Evolutionary conservation across 2,113 vertebrate species (phyloP).

Genomic region (Grammomys surdaster): DNA sequence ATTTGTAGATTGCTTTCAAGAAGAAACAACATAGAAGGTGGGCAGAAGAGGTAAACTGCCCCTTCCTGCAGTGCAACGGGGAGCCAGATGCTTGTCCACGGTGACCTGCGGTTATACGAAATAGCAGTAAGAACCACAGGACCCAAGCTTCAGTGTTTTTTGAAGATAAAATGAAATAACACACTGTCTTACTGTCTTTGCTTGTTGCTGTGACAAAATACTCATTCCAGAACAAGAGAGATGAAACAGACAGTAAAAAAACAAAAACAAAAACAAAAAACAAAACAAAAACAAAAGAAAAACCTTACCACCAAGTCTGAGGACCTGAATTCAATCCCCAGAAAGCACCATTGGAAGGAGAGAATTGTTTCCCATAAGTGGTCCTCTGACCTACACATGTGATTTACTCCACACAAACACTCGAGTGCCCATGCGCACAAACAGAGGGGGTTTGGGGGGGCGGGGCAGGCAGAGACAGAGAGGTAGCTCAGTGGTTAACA

Average conservation of each 20-base stretch:
- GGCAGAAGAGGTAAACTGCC: not conserved
- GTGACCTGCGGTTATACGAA: not conserved
- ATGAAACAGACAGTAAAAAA: not conserved
- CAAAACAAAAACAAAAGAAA: too few relatives aligned
- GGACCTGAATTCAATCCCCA: not conserved
- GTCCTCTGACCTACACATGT: not conserved
- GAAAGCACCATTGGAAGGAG: not conserved
- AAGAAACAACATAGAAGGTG: not conserved
- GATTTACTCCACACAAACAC: too few relatives aligned
- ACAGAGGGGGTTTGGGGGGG: not conserved
- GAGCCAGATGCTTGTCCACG: not conserved
- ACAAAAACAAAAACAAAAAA: too few relatives aligned
- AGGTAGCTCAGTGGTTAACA: not conserved
- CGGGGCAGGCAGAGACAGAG: not conserved
- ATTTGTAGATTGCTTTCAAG: not conserved
- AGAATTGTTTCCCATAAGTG: not conserved
- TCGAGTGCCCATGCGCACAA: not conserved
- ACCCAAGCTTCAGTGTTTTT: not conserved
- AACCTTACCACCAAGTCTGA: not conserved
- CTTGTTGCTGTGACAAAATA: not conserved
- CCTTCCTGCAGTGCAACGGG: not conserved
- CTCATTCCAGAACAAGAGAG: not conserved
- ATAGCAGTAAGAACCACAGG: not conserved
- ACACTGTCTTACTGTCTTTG: not conserved
- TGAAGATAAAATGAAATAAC: slow-evolving; percentile 46